Evolutionary conservation across 2,113 vertebrate genomes (phyloP).

Genomic region (Oplegnathus fasciatus): DNA sequence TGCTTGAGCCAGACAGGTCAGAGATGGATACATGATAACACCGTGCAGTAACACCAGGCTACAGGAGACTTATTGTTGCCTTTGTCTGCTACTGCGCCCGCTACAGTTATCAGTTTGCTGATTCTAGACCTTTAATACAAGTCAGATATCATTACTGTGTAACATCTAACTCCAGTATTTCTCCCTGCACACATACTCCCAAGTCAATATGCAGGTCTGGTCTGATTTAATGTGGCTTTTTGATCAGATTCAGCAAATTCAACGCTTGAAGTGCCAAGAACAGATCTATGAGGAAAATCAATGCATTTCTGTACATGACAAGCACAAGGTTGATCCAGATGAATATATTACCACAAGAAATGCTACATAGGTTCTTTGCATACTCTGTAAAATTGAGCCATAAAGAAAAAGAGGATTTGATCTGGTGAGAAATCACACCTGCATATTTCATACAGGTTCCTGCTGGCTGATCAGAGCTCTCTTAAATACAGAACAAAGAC

Average conservation of each 20-base stretch:
- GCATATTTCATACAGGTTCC: neutral
- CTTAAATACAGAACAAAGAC: no score
- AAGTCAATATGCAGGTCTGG: neutral
- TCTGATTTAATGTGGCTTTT: neutral
- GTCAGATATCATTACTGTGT: neutral
- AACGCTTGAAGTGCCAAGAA: neutral
- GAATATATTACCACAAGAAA: neutral
- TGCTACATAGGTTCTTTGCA: neutral
- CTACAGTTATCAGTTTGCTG: neutral
- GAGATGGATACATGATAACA: slow-evolving; percentile 27
- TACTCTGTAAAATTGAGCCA: neutral
- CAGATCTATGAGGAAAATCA: neutral
- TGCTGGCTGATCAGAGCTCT: neutral
- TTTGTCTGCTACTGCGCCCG: neutral
- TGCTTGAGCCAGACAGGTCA: slow-evolving; percentile 28
- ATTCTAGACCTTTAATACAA: neutral
- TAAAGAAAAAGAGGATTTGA: neutral
- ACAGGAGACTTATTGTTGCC: neutral
- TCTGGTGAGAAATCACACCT: neutral
- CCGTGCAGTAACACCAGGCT: neutral
- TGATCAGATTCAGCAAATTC: neutral
- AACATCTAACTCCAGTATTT: neutral
- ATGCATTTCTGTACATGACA: neutral
- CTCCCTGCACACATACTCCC: neutral
- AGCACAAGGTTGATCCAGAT: neutral